Percentiles rank a stretch among this genome's conserved stretches.
phyloP scores from a whole-genome alignment of 1,140 invertebrate species.

The Pachypsylla venusta region DNA sequence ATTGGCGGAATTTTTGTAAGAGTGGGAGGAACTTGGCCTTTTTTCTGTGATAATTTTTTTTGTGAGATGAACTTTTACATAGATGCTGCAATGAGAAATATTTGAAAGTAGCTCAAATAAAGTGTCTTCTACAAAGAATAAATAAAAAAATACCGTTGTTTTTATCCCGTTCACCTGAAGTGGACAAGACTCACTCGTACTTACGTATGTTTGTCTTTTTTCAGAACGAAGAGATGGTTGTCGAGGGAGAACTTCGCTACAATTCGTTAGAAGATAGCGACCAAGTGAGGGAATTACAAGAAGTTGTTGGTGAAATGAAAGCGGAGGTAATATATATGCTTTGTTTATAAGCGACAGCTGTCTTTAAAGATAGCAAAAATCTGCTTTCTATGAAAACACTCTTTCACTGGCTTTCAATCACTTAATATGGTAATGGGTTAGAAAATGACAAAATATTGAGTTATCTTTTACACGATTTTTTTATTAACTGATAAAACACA shows the following conservation, averaged over 20 bases:
- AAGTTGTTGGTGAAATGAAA: slow-evolving; percentile 77
- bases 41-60: no score
- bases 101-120: no score
- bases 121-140: no score
- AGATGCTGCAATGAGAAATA: no score
- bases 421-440: slow-evolving; percentile 8
- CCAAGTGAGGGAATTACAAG: slow-evolving; percentile 70
- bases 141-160: no score
- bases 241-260: slow-evolving; percentile 69
- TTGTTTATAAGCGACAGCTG: neutral
- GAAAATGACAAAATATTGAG: slow-evolving; percentile 8
- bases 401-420: neutral
- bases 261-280: slow-evolving; percentile 61
- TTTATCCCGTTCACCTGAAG: no score
- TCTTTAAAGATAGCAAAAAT: slow-evolving; percentile 8
- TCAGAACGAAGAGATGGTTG: slow-evolving; percentile 81
- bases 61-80: no score
- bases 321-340: slow-evolving; percentile 54
- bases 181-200: no score
- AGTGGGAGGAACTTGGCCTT: no score
- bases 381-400: neutral
- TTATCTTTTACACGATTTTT: slow-evolving; percentile 5
- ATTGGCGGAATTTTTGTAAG: no score
- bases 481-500: no score
- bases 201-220: slow-evolving; percentile 25